These are phyloP conservation scores for Enteromius mattozi DNA, from an alignment of 2,797 vertebrate genomes.

Conservation along the genomic window DNA sequence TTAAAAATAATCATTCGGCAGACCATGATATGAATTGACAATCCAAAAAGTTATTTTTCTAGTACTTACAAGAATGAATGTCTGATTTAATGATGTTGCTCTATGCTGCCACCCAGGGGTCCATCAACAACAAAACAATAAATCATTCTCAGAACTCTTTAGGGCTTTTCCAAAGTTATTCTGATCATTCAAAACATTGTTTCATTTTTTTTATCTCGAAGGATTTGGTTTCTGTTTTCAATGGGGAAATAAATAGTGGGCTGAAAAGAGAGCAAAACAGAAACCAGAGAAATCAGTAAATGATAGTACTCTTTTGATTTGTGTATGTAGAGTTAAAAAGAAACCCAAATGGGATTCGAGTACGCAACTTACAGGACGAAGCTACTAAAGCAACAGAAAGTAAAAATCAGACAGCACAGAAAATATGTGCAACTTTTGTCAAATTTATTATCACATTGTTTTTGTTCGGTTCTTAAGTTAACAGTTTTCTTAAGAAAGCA, in stretches of 20 bases:
- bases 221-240: constrained; percentile 50
- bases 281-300: background rate
- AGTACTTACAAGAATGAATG: background rate
- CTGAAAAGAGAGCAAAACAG: constrained; percentile 64
- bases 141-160: background rate
- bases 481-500: constrained; percentile 58
- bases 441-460: constrained; percentile 10
- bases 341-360: background rate
- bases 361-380: too few species aligned
- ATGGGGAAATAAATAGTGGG: constrained; percentile 37
- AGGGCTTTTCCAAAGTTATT: background rate
- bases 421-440: background rate
- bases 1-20: background rate
- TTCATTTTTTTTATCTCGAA: constrained; percentile 61
- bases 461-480: constrained; percentile 44
- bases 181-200: constrained; percentile 55
- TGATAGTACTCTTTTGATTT: background rate
- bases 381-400: background rate
- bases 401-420: background rate
- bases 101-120: constrained; percentile 15
- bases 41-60: background rate
- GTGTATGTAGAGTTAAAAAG: background rate
- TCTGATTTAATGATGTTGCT: background rate
- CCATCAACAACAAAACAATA: background rate
- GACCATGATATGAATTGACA: background rate